Percentiles rank a stretch among this genome's conserved stretches.
These are phyloP conservation scores for Potamarius usumacintae DNA, from an alignment of 2,113 vertebrate genomes.

Conservation along the genomic window DNA sequence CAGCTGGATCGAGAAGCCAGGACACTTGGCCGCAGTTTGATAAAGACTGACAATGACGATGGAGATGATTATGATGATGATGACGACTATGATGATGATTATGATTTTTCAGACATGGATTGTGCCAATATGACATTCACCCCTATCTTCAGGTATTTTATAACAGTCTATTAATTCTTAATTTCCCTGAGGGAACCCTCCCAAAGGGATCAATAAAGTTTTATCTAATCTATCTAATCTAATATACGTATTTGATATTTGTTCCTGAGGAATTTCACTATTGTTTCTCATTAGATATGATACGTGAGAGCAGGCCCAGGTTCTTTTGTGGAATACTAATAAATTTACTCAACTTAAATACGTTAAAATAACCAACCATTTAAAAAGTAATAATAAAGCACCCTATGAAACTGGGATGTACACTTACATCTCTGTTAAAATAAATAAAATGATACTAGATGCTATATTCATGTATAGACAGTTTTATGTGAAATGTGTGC, in stretches of 20 bases:
- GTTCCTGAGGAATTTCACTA: neutral
- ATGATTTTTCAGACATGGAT: conserved; percentile 78
- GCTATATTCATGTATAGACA: neutral
- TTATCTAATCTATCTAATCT: no score
- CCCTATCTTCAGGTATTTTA: conserved; percentile 82
- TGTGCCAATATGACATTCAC: conserved; percentile 76
- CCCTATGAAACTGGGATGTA: neutral
- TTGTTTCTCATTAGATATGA: neutral
- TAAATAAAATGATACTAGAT: neutral
- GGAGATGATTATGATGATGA: conserved; percentile 74
- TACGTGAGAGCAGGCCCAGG: neutral
- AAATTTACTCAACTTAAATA: neutral
- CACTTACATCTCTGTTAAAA: neutral
- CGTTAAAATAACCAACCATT: neutral
- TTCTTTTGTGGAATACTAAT: neutral
- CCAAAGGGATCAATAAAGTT: no score
- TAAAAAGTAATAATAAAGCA: neutral
- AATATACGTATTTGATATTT: neutral
- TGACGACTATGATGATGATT: conserved; percentile 78
- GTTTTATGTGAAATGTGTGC: neutral
- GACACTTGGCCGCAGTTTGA: conserved; percentile 76
- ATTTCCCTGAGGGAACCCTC: no score
- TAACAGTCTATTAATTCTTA: neutral
- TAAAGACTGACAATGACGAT: conserved; percentile 70
- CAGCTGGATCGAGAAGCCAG: conserved; percentile 74